Conservation (phyloP, 2,888 invertebrate genomes). For the Halocaridina rubra region DNA sequence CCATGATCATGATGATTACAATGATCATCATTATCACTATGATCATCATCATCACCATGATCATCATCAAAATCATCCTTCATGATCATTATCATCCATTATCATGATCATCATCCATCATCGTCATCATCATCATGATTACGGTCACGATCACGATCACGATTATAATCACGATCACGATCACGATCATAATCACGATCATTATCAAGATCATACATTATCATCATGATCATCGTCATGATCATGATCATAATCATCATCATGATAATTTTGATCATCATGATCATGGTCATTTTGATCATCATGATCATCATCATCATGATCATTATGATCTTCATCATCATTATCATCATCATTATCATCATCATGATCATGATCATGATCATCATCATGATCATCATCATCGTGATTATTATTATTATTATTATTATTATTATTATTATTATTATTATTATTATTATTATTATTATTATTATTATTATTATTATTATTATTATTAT, state of each 20-base stretch:
- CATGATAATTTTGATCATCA: background rate
- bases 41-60: background rate
- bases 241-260: background rate
- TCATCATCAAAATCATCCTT: background rate
- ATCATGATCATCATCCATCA: background rate
- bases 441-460: too few relatives aligned
- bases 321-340: background rate
- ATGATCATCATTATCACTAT: background rate
- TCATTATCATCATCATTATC: background rate
- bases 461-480: too few relatives aligned
- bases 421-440: too few relatives aligned
- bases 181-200: too few relatives aligned
- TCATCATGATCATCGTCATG: background rate
- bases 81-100: too few relatives aligned
- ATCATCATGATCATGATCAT: background rate
- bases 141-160: background rate
- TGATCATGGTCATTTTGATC: background rate
- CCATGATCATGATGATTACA: background rate
- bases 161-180: background rate
- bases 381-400: background rate
- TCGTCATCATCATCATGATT: background rate
- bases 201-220: background rate
- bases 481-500: too few relatives aligned
- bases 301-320: background rate
- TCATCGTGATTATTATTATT: too few relatives aligned